phyloP scores from a whole-genome alignment of 2,888 invertebrate genomes.

The Clunio marinus region DNA sequence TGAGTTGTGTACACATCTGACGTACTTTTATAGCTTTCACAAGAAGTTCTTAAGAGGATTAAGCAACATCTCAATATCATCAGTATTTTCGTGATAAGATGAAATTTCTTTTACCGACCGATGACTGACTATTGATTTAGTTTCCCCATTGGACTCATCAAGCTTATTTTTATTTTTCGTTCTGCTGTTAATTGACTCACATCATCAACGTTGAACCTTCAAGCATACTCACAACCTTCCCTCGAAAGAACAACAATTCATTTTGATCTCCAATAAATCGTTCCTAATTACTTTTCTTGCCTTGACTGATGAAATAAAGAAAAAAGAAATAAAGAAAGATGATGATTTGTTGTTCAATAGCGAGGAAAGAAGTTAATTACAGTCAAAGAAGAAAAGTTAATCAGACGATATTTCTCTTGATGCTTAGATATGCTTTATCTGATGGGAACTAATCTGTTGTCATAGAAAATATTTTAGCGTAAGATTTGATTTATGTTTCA shows the following conservation, averaged over 20 bases:
- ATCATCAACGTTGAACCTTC: constrained; percentile 1
- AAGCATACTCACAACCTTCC: too few relatives aligned
- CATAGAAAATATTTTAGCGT: too few relatives aligned
- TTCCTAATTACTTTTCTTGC: constrained; percentile 4
- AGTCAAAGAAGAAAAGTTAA: background rate
- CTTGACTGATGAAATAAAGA: background rate
- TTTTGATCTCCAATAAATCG: constrained; percentile 23
- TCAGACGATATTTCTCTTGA: background rate
- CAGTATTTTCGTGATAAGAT: constrained; percentile 15
- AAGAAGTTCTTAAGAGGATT: background rate
- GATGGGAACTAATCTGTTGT: too few relatives aligned
- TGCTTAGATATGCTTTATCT: too few relatives aligned
- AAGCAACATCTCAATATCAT: too few relatives aligned
- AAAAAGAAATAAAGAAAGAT: background rate
- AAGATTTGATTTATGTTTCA: too few relatives aligned
- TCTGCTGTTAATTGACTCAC: constrained; percentile 30
- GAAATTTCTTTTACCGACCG: constrained; percentile 12
- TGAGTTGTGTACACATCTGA: constrained; percentile 19
- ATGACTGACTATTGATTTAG: background rate
- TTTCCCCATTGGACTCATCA: background rate
- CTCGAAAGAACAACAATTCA: constrained; percentile 16
- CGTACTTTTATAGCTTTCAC: background rate
- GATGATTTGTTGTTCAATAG: background rate
- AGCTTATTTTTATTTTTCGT: background rate
- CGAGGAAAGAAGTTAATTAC: constrained; percentile 9